Evolutionary conservation across 2,113 vertebrate species (phyloP).

Genomic region (Passer domesticus): DNA sequence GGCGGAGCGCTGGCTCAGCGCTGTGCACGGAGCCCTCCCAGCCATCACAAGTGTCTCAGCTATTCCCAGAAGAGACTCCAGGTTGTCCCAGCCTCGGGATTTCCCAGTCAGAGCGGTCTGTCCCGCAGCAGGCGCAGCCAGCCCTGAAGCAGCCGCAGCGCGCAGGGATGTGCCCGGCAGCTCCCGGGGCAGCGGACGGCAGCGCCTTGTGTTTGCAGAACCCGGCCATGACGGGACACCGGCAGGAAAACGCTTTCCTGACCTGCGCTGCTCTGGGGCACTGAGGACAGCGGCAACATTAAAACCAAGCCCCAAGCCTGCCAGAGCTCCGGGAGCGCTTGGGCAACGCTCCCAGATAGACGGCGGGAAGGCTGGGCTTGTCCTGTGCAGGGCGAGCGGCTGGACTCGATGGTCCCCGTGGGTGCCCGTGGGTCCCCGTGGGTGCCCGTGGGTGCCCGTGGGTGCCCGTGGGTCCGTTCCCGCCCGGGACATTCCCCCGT

Average conservation of each 20-base stretch:
- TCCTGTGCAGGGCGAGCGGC: accelerated
- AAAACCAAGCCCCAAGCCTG: background rate
- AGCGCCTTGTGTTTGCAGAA: too few relatives aligned
- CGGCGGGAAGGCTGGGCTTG: background rate
- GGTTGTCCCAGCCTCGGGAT: background rate
- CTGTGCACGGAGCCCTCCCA: background rate
- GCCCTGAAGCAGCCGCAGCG: accelerated
- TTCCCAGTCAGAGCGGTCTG: background rate
- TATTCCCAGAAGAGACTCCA: background rate
- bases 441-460: background rate
- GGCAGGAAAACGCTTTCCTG: background rate
- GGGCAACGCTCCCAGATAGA: background rate
- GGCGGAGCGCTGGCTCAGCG: accelerated
- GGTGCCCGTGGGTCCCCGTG: background rate
- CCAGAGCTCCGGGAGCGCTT: background rate
- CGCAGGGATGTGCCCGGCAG: background rate
- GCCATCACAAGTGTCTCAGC: accelerated
- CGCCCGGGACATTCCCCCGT: accelerated
- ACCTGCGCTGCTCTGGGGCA: too few relatives aligned
- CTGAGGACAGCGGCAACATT: too few relatives aligned
- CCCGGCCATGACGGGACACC: accelerated
- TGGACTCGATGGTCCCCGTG: background rate
- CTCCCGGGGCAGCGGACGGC: too few relatives aligned
- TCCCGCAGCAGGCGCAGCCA: accelerated
- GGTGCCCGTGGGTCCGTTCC: background rate